Evolutionary conservation across 2,113 vertebrate species (phyloP), one percentile per base, ranked within the genome.

Genomic region (Hiodon alosoides): DNA sequence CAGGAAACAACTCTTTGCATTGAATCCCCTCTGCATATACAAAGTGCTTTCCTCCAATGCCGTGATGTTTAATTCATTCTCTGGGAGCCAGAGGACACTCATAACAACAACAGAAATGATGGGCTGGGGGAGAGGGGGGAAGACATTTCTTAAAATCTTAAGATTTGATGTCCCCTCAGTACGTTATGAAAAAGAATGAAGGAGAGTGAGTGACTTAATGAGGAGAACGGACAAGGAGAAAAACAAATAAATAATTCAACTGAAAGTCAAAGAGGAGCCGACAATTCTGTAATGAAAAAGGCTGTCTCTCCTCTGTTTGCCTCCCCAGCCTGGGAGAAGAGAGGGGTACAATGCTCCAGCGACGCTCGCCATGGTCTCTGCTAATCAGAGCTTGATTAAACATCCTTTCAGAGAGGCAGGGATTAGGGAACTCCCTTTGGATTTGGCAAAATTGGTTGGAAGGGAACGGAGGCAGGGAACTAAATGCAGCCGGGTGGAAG

Each of bases 341-440:
- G 66, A 55, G 65, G 31, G 81, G 69, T 57, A 72, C 69, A 70
- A 47, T 67, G 77, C 67, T 59, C 47, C 79, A 75, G 76, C 73
- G 75, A 51, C 68, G 69, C 79, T 83, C 80, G 82, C 83, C 78
- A 71, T 67, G 11, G 80, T 80, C 77, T 71, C 51, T 65, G 78
- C 47, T 81, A 79, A 78, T 68, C 60, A 86, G 80, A 77, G 76
- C 73, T 71, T 86, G 81, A 70, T 88, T 76, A 83, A 90, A 86
- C 81, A 81, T 83, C 71, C 69, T 77, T 72, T 72, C 83, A 78
- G 57, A 73, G 77, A 82, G 82, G 83, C 78, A 75, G 84, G 83
- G 81, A 82, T 81, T 78, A 78, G 81, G 75, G 82, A 72, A 81
- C 84, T 89, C 84, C 84, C 80, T 69, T 84, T 73, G 79, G 84